These are phyloP conservation scores for Lamprologus lemairii DNA, from an alignment of 2,113 vertebrate genomes.

Conservation along the genomic window DNA sequence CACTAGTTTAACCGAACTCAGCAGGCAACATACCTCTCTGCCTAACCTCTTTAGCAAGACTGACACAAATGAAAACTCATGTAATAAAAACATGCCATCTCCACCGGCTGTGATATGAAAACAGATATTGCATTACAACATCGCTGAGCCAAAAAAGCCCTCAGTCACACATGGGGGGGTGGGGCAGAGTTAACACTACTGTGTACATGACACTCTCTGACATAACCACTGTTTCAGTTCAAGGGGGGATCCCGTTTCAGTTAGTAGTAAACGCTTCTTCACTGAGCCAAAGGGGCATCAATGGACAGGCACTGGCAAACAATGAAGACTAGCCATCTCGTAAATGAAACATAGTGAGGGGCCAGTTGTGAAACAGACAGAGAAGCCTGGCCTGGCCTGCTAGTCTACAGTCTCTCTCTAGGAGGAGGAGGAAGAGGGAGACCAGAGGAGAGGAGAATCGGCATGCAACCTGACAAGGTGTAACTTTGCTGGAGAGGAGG, in stretches of 20 bases:
- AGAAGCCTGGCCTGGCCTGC: background rate
- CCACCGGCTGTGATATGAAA: constrained; percentile 32
- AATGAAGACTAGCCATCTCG: background rate
- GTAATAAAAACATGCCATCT: constrained; percentile 50
- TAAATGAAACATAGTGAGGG: background rate
- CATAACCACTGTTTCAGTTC: background rate
- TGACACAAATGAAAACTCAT: constrained; percentile 62
- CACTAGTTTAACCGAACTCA: background rate
- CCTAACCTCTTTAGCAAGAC: constrained; percentile 42
- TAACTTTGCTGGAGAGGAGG: background rate
- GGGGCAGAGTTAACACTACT: background rate
- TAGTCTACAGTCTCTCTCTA: background rate
- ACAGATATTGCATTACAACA: constrained; percentile 44
- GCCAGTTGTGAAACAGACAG: background rate
- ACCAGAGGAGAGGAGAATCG: background rate
- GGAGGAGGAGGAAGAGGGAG: background rate
- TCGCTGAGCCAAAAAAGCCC: constrained; percentile 5
- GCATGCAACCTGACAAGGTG: background rate
- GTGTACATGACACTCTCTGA: background rate
- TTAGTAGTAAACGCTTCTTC: background rate
- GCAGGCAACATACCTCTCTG: background rate
- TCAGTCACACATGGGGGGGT: background rate
- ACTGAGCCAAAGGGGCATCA: background rate
- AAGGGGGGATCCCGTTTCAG: constrained; percentile 1
- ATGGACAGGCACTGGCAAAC: background rate